Conservation (phyloP, 2,797 vertebrate genomes). For the Neosalanx taihuensis region DNA sequence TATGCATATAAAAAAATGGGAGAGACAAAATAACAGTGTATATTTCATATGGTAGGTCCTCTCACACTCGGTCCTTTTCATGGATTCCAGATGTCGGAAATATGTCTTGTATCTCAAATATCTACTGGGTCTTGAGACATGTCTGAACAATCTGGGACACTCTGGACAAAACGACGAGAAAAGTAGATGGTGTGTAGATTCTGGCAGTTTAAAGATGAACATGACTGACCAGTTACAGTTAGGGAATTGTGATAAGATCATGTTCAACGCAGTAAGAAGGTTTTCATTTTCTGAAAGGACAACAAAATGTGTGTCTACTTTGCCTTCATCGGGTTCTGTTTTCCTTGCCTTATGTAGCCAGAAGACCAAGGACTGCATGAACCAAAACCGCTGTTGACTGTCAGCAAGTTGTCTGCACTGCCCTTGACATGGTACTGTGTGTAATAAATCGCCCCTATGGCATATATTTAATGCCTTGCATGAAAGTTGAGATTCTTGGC, state of each 20-base stretch:
- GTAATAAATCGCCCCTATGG: neutral
- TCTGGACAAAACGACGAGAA: no score
- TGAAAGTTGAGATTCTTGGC: no score
- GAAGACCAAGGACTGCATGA: neutral
- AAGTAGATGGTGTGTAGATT: neutral
- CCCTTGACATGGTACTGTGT: constrained; percentile 4
- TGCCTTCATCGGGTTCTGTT: neutral
- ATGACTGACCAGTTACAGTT: no score
- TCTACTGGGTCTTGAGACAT: neutral
- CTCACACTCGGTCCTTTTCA: constrained; percentile 31
- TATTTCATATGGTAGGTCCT: constrained; percentile 25
- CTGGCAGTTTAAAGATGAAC: neutral
- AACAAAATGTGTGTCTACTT: neutral
- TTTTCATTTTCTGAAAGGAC: neutral
- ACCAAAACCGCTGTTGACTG: constrained; percentile 4
- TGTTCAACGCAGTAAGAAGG: no score
- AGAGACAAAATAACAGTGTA: constrained; percentile 36
- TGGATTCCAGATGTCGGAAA: constrained; percentile 49
- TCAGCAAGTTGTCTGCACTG: neutral
- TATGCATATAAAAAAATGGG: constrained; percentile 6
- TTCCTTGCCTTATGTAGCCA: constrained; percentile 11
- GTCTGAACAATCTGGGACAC: neutral
- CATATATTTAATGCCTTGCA: neutral
- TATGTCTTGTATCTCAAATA: constrained; percentile 3
- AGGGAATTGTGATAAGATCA: no score